Percentiles rank a stretch among this genome's conserved stretches.
Conservation (phyloP, 2,888 invertebrate genomes). For the Drosophila cracens region DNA sequence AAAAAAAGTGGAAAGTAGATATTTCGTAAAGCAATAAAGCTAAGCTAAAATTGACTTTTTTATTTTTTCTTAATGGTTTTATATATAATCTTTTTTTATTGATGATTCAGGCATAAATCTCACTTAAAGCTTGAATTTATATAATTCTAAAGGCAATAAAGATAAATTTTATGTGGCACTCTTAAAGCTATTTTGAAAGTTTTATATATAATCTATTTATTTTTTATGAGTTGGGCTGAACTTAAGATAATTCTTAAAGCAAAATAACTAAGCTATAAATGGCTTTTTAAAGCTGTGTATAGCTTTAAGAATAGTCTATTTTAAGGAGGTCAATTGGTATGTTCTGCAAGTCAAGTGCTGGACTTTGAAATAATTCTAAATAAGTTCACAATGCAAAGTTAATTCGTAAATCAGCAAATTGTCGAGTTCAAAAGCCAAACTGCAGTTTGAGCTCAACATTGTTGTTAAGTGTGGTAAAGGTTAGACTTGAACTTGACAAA, state of each 20-base stretch:
- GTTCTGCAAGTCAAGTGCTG: background rate
- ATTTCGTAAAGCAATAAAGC: background rate
- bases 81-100: background rate
- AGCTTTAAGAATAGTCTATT: background rate
- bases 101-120: background rate
- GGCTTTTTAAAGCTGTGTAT: background rate
- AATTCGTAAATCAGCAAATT: slow-evolving; percentile 1
- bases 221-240: background rate
- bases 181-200: background rate
- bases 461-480: slow-evolving; percentile 57
- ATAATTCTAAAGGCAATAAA: background rate
- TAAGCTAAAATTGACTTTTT: background rate
- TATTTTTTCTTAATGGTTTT: background rate
- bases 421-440: background rate
- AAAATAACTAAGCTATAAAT: background rate
- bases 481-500: slow-evolving; percentile 80
- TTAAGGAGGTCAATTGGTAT: background rate
- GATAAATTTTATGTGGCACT: background rate
- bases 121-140: background rate
- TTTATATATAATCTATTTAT: no score
- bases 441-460: slow-evolving; percentile 1
- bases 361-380: background rate
- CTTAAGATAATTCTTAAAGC: background rate
- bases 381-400: background rate
- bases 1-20: background rate